Evolutionary conservation across 2,113 vertebrate genomes (phyloP), one percentile per base, ranked within the genome.

Genomic region (Ictalurus furcatus): DNA sequence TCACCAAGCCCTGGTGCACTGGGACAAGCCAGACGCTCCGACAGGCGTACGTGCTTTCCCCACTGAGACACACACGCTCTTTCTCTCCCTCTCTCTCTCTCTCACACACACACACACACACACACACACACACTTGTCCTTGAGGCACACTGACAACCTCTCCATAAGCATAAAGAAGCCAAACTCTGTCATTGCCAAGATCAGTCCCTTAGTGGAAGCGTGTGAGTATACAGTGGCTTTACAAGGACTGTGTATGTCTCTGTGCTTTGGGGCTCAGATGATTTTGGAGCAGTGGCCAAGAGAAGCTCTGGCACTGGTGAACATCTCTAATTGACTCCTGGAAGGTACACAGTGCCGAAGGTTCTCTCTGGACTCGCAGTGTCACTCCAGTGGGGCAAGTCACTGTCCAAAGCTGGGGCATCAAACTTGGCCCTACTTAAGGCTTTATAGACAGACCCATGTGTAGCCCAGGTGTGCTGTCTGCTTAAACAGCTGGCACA

Each of bases 131-230:
- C 78, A 84, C 56, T 84, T 90, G 90, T 91, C 90, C 90, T 89
- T 89, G 85, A 89, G 85, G 88, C 82, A 90, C 88, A 92, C 83
- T 89, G 89, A 92, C 91, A 89, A 90, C 83, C 91, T 92, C 89
- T 90, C 91, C 91, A 90, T 92, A 90, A 90, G 89, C 90, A 90
- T 90, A 89, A 92, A 90, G 92, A 92, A 92, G 91, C 91, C 91
- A 93, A 90, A 90, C 90, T 87, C 88, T 91, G 91, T 92, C 91
- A 92, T 91, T 91, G 90, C 90, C 90, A 90, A 92, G 90, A 93
- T 92, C 87, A 89, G 89, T 90, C 89, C 90, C 89, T 87, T 73
- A 89, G 88, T 90, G 85, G 85, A 74, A 86, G 87, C 88, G 65
- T 87, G 67, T 80, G 87, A 85, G 87, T 56, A 48, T 89, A 81